A percentile compares a stretch with the other conserved stretches of the same genome.
These are phyloP conservation scores for Sebastes kiyomatsui DNA, from an alignment of 2,797 vertebrate genomes.

Conservation along the genomic window DNA sequence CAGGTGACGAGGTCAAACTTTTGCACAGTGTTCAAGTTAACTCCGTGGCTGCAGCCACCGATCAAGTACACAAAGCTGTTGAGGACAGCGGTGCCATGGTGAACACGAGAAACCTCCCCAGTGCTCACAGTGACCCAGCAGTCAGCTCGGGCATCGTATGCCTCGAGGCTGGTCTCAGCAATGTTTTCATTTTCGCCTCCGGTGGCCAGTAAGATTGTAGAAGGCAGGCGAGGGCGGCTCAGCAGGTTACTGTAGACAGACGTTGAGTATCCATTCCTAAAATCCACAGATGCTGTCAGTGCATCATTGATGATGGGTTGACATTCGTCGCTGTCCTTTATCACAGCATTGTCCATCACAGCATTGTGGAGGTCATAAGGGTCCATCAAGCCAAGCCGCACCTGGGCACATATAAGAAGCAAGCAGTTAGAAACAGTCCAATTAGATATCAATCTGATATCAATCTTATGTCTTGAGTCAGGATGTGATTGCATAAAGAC, in stretches of 20 bases:
- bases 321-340: slow-evolving; percentile 27
- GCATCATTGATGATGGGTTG: slow-evolving; percentile 77
- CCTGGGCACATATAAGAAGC: slow-evolving; percentile 26
- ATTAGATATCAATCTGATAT: neutral
- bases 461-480: neutral
- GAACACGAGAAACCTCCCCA: slow-evolving; percentile 75
- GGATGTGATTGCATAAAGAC: no score
- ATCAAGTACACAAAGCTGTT: slow-evolving; percentile 44
- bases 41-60: slow-evolving; percentile 76
- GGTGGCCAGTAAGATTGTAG: slow-evolving; percentile 82
- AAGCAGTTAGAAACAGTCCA: neutral
- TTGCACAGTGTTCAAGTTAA: slow-evolving; percentile 82
- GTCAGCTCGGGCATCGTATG: slow-evolving; percentile 80
- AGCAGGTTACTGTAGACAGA: slow-evolving; percentile 65
- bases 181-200: slow-evolving; percentile 80
- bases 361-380: slow-evolving; percentile 21
- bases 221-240: slow-evolving; percentile 82
- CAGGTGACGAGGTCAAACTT: slow-evolving; percentile 78
- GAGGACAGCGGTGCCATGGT: slow-evolving; percentile 80
- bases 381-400: slow-evolving; percentile 49
- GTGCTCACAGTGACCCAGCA: slow-evolving; percentile 80
- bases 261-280: slow-evolving; percentile 55
- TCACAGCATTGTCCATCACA: slow-evolving; percentile 15
- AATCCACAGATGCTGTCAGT: slow-evolving; percentile 71
- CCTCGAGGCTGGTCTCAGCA: slow-evolving; percentile 79